Base-by-base conservation (phyloP, 2,113 vertebrate genomes). In the Peromyscus leucopus region DNA sequence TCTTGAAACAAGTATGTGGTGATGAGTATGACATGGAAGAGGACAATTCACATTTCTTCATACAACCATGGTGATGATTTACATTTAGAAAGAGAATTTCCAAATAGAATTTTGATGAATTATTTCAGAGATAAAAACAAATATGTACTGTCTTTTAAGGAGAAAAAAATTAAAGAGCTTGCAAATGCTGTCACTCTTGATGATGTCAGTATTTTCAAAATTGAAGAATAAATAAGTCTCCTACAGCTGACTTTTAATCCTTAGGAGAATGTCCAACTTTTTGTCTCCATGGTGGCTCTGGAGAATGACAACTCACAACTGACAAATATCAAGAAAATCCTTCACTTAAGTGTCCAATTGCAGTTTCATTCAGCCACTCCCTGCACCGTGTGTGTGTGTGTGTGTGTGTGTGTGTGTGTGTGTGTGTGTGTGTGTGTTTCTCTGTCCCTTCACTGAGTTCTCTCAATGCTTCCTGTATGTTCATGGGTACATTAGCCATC, bases 1-100 rank as follows among this genome's bases (percentile, higher is more conserved):
- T 85, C 39, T 48, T 93, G 48, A 72, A 71, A 90, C 84, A 97
- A 36, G 92, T 93, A 92, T 90, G 67, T 92, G 63, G 42, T 92
- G 69, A 48, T 80, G 83, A 92, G 31, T 59, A 88, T 4, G 31
- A 16, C 82, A 91, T 42, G 76, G 67, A 93, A 92, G 24, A 94
- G 83, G 16, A 90, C 22, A 74, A 65, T 71, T 33, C 67, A 87
- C 17, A 11, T 63, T 95, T 88, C 67, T 91, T 80, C n/a, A 1
- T 33, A 79, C 21, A 67, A n/a, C 22, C 65, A 71, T 55, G 88
- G 17, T 85, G 93, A 76, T 59, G 26, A 26, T 31, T 42, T 17
- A 69, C 13, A 46, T 17, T 42, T 63, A 63, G 12, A 96, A 74
- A 72, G 0, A 86, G 83, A 80, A 80, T 92, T 75, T 42, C 84